These are phyloP conservation scores for human (Homo sapiens) DNA, from an alignment of 2,113 vertebrate genomes.

Conservation along the genomic window DNA sequence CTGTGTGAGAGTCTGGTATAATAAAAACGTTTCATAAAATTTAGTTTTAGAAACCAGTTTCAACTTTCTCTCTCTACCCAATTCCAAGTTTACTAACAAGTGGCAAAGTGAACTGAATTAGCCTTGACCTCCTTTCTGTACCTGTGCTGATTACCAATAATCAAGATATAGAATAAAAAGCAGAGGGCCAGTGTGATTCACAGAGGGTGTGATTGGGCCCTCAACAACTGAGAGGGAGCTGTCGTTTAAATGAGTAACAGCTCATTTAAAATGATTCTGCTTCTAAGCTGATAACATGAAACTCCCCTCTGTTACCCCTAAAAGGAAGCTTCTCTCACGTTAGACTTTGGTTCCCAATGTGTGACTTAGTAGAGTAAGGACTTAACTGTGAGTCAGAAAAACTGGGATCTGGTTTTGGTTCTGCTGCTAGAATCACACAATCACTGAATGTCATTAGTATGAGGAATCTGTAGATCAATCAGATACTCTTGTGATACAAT, in stretches of 20 bases:
- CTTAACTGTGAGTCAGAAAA: neutral
- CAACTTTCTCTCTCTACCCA: neutral
- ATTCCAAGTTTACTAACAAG: neutral
- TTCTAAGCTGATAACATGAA: neutral
- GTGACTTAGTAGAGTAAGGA: neutral
- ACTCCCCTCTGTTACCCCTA: neutral
- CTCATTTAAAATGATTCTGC: neutral
- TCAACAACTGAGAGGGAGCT: neutral
- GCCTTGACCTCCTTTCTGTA: neutral
- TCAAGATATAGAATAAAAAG: neutral
- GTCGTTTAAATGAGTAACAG: neutral
- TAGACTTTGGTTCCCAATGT: neutral
- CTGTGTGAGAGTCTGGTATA: fast-evolving
- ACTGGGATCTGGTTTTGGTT: neutral
- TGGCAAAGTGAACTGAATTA: neutral
- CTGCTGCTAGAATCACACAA: neutral
- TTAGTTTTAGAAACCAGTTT: neutral
- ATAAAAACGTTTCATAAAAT: neutral
- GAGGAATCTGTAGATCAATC: neutral
- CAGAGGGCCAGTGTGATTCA: neutral
- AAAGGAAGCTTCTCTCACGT: neutral
- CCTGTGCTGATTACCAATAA: neutral
- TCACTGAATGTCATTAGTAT: neutral
- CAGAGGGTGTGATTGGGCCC: neutral
- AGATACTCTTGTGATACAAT: neutral